These are phyloP conservation scores for Chionoecetes opilio DNA, from an alignment of 1,140 invertebrate species.

Conservation along the genomic window DNA sequence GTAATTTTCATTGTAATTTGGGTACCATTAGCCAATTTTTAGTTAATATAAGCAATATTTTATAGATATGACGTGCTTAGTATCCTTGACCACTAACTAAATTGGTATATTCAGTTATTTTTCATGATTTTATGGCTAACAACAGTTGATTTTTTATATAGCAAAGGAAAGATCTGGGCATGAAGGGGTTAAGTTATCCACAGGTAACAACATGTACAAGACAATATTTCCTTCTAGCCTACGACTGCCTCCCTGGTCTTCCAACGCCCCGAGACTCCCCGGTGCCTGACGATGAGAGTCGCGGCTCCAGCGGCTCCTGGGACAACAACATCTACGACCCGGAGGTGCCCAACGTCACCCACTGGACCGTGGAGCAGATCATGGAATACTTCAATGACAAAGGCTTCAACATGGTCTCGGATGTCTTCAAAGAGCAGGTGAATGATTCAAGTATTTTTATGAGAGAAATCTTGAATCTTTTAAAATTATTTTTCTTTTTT, in stretches of 20 bases:
- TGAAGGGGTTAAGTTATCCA: no score
- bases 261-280: conserved; percentile 82
- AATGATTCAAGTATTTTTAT: not conserved
- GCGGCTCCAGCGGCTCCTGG: conserved; percentile 83
- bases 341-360: conserved; percentile 90
- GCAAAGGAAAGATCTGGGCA: no score
- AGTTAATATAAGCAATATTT: no score
- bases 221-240: conserved; percentile 74
- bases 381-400: conserved; percentile 90
- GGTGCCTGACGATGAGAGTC: conserved; percentile 80
- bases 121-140: no score
- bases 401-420: conserved; percentile 89
- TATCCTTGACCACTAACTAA: no score
- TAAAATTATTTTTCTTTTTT: no score
- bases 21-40: no score
- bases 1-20: no score
- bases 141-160: no score
- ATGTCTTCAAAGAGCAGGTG: conserved; percentile 92
- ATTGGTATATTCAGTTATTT: no score
- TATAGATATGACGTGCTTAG: no score
- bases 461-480: not conserved
- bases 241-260: conserved; percentile 78
- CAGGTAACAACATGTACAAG: no score
- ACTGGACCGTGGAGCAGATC: conserved; percentile 92
- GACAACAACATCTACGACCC: conserved; percentile 81